Evolutionary conservation across 2,797 vertebrate species (phyloP).

Genomic region (Psittacula echo): DNA sequence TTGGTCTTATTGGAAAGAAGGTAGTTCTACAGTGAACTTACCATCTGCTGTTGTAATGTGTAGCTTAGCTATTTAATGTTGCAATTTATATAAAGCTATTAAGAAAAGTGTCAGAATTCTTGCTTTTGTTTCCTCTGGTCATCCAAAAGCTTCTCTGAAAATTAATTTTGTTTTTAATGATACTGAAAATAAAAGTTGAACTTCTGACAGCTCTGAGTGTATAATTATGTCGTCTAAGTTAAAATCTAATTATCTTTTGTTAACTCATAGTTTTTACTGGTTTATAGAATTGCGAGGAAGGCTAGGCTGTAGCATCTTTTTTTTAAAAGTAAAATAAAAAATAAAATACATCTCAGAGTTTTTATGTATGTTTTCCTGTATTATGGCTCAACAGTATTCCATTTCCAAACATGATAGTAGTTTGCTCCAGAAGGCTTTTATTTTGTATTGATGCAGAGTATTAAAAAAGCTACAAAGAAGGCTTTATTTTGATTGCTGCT

Average conservation of each 20-base stretch:
- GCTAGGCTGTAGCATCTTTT: background rate
- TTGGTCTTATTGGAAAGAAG: background rate
- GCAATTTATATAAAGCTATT: background rate
- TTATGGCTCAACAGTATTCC: background rate
- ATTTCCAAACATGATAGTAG: background rate
- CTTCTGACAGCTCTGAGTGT: background rate
- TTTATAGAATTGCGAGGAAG: background rate
- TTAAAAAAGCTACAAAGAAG: background rate
- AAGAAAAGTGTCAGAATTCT: background rate
- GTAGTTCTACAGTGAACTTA: background rate
- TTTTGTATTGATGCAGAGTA: background rate
- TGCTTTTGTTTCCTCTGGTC: background rate
- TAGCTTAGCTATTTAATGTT: background rate
- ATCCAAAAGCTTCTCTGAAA: background rate
- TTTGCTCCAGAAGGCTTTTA: background rate
- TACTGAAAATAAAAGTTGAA: background rate
- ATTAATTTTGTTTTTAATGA: background rate
- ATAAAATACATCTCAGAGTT: background rate
- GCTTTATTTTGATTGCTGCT: background rate
- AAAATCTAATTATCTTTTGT: background rate
- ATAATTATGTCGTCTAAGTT: background rate
- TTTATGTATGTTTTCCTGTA: background rate
- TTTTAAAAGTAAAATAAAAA: background rate
- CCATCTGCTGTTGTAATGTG: background rate
- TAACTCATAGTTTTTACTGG: background rate